A percentile compares a stretch with the other conserved stretches of the same genome.
phyloP scores from a whole-genome alignment of 2,113 vertebrate species.

The Hyaena hyaena region DNA sequence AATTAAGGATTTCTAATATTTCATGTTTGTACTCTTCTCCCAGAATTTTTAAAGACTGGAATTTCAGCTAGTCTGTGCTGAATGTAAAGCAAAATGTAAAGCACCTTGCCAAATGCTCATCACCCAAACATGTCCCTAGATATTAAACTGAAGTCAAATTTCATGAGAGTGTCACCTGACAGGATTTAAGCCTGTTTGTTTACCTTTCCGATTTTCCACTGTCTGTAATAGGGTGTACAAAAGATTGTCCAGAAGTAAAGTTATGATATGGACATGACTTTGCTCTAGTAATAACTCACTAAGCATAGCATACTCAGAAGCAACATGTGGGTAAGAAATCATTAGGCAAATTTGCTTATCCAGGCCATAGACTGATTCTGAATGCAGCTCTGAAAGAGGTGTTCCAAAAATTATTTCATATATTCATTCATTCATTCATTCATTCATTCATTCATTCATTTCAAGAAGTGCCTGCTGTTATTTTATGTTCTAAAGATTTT shows the following conservation, averaged over 20 bases:
- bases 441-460: background rate
- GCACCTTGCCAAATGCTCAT: background rate
- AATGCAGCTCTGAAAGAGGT: background rate
- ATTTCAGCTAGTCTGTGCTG: background rate
- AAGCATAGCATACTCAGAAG: background rate
- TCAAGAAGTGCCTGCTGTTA: background rate
- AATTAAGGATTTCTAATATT: conserved; percentile 68
- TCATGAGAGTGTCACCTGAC: background rate
- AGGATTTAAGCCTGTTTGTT: conserved; percentile 14
- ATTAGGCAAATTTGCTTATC: background rate
- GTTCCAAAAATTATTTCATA: background rate
- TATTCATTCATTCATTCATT: background rate
- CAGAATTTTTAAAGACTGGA: background rate
- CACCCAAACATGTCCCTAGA: background rate
- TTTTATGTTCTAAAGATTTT: background rate
- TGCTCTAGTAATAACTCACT: background rate
- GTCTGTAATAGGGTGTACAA: background rate
- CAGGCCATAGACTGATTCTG: background rate
- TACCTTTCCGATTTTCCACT: background rate
- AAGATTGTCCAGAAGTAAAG: background rate
- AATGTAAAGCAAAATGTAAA: conserved; percentile 54
- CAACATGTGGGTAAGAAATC: background rate
- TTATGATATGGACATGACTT: background rate
- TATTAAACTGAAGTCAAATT: conserved; percentile 27
- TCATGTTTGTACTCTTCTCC: background rate